Conservation (phyloP, 2,888 invertebrate genomes). For the Bombylius discolor region DNA sequence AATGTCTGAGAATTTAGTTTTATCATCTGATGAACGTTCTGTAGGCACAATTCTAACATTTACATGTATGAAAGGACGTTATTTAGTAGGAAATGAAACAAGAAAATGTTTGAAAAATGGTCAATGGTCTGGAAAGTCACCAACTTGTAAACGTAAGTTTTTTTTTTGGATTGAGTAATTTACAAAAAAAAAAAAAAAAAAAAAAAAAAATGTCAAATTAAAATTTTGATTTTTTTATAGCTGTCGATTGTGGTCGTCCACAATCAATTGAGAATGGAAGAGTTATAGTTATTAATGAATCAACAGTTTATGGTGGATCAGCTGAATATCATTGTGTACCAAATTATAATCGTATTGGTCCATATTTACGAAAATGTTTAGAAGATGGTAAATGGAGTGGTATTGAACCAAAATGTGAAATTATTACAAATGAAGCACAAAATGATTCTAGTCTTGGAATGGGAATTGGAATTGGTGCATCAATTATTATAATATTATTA, state of each 20-base stretch:
- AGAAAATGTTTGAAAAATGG: constrained; percentile 63
- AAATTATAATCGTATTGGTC: constrained; percentile 67
- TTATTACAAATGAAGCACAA: constrained; percentile 53
- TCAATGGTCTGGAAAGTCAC: constrained; percentile 68
- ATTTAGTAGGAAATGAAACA: constrained; percentile 65
- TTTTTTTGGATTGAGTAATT: neutral
- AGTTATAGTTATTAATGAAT: constrained; percentile 72
- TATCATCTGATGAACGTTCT: constrained; percentile 50
- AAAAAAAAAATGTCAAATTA: neutral
- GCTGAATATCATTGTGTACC: constrained; percentile 84
- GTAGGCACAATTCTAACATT: constrained; percentile 72
- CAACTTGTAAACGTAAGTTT: constrained; percentile 65
- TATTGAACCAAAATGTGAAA: constrained; percentile 70
- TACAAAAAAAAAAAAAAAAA: too few species aligned
- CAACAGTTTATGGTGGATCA: constrained; percentile 69
- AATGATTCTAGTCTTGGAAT: constrained; percentile 61
- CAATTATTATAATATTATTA: constrained; percentile 64
- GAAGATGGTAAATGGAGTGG: constrained; percentile 81
- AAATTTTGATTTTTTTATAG: constrained; percentile 38
- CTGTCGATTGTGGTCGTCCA: constrained; percentile 73
- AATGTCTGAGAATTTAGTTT: constrained; percentile 41
- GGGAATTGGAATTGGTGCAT: constrained; percentile 73
- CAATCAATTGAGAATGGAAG: constrained; percentile 70
- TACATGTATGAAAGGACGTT: constrained; percentile 68
- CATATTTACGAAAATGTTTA: constrained; percentile 68